Evolutionary conservation across 2,888 invertebrate genomes (phyloP), one percentile per base, ranked within the genome.

Genomic region (Smittia aterrima): DNA sequence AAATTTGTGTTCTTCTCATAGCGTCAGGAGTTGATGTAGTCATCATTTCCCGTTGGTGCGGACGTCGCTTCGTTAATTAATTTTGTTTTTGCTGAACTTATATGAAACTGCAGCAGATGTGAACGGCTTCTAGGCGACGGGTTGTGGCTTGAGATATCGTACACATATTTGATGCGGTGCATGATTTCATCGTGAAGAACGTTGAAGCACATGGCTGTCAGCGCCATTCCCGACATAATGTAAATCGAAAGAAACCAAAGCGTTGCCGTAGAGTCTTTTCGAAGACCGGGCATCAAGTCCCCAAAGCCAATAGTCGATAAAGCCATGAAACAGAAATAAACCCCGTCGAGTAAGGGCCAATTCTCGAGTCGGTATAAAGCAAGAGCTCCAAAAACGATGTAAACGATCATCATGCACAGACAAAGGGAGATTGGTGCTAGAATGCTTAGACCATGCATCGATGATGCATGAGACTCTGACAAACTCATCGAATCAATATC

Each of bases 311-410:
- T 95, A 16, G 95, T 95, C 79, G 93, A 95, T 80, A 96, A 86
- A 77, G 95, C 93, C 90, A 96, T 96, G 83, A 97, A 97, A 84
- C 96, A 96, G 84, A 96, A 97, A 84, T 93, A 97, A 79, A 95
- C 89, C 76, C 94, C 93, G 81, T 96, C 96, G 78, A 98, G 85
- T 76, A 93, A 88, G 78, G 89, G 87, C 93, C 97, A 94, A 81
- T 92, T 92, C 81, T 98, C 97, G 85, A 97, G 87, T 78, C 93
- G 88, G 80, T 91, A 91, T 76, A 98, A 88, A 71, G 95, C 89
- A 76, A 95, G 87, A 1, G 96, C 94, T 13, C 98, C 98, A 70
- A 94, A 88, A 53, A 93, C 86, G 76, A 98, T 92, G 83, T 98
- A 98, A 79, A 92, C 90, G 78, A 95, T 89, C 88, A 98, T 94